A percentile compares a stretch with the other conserved stretches of the same genome.
These are phyloP conservation scores for Semnornis frantzii DNA, from an alignment of 2,113 vertebrate genomes.

Conservation along the genomic window DNA sequence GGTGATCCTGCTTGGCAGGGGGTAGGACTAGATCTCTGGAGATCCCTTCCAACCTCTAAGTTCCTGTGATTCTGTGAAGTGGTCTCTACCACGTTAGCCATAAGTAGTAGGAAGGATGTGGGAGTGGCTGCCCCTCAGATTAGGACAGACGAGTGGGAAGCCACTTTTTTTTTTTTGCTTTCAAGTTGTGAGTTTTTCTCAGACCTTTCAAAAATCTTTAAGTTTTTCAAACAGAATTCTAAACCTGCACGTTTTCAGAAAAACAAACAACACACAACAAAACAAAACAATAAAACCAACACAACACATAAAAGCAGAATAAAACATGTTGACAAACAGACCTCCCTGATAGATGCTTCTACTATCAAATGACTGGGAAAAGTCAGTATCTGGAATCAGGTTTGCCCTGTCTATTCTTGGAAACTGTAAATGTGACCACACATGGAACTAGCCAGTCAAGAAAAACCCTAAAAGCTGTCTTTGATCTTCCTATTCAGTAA, in stretches of 20 bases:
- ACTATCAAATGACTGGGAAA: background rate
- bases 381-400: background rate
- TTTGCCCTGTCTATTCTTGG: background rate
- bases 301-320: background rate
- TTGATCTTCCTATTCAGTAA: background rate
- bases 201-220: background rate
- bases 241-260: background rate
- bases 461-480: background rate
- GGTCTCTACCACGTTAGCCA: accelerated
- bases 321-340: background rate
- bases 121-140: background rate
- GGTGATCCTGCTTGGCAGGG: no score
- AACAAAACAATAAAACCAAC: no score
- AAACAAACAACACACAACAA: background rate
- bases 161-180: background rate
- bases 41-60: no score
- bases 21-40: no score
- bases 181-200: background rate
- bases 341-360: background rate
- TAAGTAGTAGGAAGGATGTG: background rate
- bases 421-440: background rate
- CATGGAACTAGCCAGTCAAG: background rate
- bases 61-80: no score
- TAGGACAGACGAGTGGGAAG: background rate
- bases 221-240: background rate